These are phyloP conservation scores for Brachyistius frenatus DNA, from an alignment of 2,113 vertebrate genomes.

Conservation along the genomic window DNA sequence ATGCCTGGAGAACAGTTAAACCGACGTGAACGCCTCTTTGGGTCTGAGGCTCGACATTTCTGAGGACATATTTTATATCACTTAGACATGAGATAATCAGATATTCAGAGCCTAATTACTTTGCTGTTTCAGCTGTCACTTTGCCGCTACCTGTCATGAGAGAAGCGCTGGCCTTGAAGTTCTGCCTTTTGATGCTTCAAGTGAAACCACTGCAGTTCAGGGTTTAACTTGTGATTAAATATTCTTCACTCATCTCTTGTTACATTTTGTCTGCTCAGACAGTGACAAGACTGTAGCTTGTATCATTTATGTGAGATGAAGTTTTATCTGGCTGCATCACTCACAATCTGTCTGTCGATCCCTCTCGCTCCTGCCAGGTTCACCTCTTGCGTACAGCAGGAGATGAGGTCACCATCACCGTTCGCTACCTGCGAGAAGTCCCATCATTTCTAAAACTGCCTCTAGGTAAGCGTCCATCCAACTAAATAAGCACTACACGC, in stretches of 20 bases:
- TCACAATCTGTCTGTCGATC: constrained; percentile 16
- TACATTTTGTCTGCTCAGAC: constrained; percentile 43
- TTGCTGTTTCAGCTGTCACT: constrained; percentile 48
- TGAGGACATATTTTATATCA: constrained; percentile 18
- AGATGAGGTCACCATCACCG: constrained; percentile 94
- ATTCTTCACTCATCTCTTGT: constrained; percentile 43
- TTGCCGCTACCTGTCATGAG: constrained; percentile 13
- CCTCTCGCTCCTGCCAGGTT: constrained; percentile 84
- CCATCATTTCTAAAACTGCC: constrained; percentile 96
- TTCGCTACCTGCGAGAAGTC: constrained; percentile 94
- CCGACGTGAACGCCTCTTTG: not conserved
- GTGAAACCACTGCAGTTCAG: constrained; percentile 16
- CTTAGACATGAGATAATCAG: constrained; percentile 34
- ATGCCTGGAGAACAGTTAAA: not conserved
- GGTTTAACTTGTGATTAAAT: constrained; percentile 31
- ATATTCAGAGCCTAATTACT: constrained; percentile 48
- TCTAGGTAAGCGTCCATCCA: constrained; percentile 85
- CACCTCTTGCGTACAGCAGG: constrained; percentile 94
- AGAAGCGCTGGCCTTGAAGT: not conserved
- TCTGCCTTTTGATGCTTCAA: constrained; percentile 19
- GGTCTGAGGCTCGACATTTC: not conserved
- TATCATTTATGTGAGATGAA: constrained; percentile 49
- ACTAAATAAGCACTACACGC: not conserved
- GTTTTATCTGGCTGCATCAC: constrained; percentile 36
- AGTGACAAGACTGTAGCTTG: constrained; percentile 45